Conservation (phyloP, 1,140 invertebrate genomes). For the Samia ricini region DNA sequence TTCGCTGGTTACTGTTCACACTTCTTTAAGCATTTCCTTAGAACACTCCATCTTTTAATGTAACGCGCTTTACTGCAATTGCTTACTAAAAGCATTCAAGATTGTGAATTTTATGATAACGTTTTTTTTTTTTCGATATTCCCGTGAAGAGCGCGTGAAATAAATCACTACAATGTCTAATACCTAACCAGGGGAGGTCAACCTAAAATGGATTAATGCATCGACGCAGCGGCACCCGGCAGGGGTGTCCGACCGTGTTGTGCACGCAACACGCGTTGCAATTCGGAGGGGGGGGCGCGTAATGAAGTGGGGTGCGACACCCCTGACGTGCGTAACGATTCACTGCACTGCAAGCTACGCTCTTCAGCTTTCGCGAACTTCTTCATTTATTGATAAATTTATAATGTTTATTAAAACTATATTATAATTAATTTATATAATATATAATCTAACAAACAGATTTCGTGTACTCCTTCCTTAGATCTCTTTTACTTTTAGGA, state of each 20-base stretch:
- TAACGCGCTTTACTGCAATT: too few relatives aligned
- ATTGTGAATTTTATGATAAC: too few relatives aligned
- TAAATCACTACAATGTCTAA: conserved; percentile 4
- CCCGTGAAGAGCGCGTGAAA: background rate
- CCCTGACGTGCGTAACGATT: conserved; percentile 22
- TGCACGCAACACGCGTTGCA: conserved; percentile 55
- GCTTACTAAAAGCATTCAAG: too few relatives aligned
- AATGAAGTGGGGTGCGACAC: conserved; percentile 62
- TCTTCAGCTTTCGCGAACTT: background rate
- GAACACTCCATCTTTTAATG: too few relatives aligned
- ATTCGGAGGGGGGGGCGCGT: conserved; percentile 48
- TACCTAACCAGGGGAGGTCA: background rate
- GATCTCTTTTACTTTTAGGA: too few relatives aligned
- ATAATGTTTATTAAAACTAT: too few relatives aligned
- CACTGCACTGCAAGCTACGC: conserved; percentile 6
- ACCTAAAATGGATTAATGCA: conserved; percentile 3
- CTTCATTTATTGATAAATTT: too few relatives aligned
- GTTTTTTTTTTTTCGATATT: background rate
- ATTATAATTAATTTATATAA: too few relatives aligned
- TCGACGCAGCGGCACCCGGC: conserved; percentile 17
- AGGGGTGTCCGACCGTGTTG: conserved; percentile 51
- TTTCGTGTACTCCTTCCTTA: too few relatives aligned
- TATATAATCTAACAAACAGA: too few relatives aligned
- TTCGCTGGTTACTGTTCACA: too few relatives aligned
- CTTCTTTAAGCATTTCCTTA: too few relatives aligned